Evolutionary conservation across 2,797 vertebrate species (phyloP).

Genomic region (Phyllotis vaccarum): DNA sequence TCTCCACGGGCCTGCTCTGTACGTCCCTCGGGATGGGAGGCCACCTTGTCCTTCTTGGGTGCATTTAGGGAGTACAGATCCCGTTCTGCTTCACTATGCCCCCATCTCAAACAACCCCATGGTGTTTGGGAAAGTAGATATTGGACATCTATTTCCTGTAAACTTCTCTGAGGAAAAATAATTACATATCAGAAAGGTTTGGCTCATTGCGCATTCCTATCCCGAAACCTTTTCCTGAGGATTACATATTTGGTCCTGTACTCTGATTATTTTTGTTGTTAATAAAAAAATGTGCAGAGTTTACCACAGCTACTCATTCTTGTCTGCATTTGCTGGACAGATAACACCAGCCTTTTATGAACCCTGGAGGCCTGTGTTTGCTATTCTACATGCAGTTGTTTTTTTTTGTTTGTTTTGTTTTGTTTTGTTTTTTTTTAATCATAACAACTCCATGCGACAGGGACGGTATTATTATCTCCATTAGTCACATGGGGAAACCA

Average conservation of each 20-base stretch:
- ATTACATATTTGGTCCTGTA: not conserved
- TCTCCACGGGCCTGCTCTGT: not conserved
- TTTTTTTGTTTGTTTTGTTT: no score
- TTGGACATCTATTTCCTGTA: not conserved
- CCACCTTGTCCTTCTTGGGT: not conserved
- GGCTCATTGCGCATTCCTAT: not conserved
- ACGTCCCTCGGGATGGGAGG: not conserved
- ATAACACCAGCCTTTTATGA: slow-evolving; percentile 49
- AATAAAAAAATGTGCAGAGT: not conserved
- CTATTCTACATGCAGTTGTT: slow-evolving; percentile 38
- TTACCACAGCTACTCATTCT: not conserved
- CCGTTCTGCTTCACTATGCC: not conserved
- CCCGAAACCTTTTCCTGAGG: slow-evolving; percentile 25
- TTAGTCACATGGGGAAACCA: slow-evolving; percentile 56
- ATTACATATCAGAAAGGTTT: not conserved
- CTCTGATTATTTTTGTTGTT: not conserved
- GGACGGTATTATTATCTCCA: slow-evolving; percentile 34
- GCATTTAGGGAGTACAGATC: not conserved
- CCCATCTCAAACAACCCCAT: not conserved
- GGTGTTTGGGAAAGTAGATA: not conserved
- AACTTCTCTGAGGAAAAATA: not conserved
- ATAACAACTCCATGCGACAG: slow-evolving; percentile 28
- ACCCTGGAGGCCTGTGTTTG: slow-evolving; percentile 34
- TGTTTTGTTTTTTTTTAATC: no score
- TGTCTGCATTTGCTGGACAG: slow-evolving; percentile 14